Conservation (phyloP, 30 jellyfish, hydroid and myxozoan genomes). For the Hydra vulgaris region DNA sequence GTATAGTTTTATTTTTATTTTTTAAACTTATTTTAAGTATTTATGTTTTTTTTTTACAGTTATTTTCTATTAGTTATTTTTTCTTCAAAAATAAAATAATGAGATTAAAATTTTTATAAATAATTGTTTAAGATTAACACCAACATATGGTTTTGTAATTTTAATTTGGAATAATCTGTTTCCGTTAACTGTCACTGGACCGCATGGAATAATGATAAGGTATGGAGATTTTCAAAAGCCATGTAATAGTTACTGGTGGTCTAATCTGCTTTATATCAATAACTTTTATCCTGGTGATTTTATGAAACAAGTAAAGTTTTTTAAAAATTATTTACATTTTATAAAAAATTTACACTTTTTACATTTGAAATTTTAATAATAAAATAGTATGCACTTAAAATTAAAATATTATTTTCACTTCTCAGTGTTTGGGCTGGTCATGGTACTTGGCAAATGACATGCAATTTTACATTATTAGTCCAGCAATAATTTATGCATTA, state of each 20-base stretch:
- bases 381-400: no score
- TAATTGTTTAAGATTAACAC: conserved; percentile 72
- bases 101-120: background rate
- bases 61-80: background rate
- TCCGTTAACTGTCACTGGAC: conserved; percentile 71
- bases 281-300: conserved; percentile 50
- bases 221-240: background rate
- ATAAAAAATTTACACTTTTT: background rate
- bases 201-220: conserved; percentile 4
- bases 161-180: conserved; percentile 32
- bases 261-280: conserved; percentile 73
- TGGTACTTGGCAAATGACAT: conserved; percentile 98
- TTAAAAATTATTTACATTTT: background rate
- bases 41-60: background rate
- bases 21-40: no score
- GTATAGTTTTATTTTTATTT: no score
- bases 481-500: conserved; percentile 46
- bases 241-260: conserved; percentile 85
- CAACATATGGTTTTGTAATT: conserved; percentile 71
- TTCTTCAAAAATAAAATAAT: background rate
- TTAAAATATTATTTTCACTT: no score
- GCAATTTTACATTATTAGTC: conserved; percentile 89
- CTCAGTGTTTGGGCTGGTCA: conserved; percentile 91
- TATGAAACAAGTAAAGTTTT: background rate
- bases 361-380: background rate